Conservation (phyloP, 2,888 invertebrate genomes). For the Eupithecia inturbata region DNA sequence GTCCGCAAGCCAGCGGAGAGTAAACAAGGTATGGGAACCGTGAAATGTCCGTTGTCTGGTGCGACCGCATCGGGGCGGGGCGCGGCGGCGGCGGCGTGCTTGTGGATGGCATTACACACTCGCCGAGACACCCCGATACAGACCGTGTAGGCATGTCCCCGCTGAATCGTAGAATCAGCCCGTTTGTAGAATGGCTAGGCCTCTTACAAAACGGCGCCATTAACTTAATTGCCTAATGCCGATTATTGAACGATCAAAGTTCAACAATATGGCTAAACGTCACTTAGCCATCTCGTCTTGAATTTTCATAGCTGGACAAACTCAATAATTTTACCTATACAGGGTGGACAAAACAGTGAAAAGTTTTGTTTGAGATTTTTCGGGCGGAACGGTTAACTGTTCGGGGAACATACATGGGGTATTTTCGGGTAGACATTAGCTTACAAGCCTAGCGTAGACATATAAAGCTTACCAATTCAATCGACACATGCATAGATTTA, state of each 20-base stretch:
- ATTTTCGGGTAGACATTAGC: too few relatives aligned
- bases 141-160: background rate
- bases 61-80: slow-evolving; percentile 45
- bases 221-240: background rate
- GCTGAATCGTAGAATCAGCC: background rate
- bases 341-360: too few relatives aligned
- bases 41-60: slow-evolving; percentile 49
- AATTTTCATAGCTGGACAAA: too few relatives aligned
- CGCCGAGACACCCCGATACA: background rate
- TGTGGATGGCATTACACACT: background rate
- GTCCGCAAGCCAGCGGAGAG: slow-evolving; percentile 39
- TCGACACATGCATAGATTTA: too few relatives aligned
- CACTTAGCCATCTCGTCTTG: background rate
- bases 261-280: background rate
- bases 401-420: too few relatives aligned
- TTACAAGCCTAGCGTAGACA: too few relatives aligned
- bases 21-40: slow-evolving; percentile 52
- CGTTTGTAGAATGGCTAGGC: background rate
- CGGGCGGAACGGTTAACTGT: too few relatives aligned
- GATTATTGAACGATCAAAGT: background rate
- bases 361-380: too few relatives aligned
- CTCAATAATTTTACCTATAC: too few relatives aligned
- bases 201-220: background rate
- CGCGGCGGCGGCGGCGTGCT: slow-evolving; percentile 3
- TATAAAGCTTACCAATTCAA: too few relatives aligned